These are phyloP conservation scores for Clarias fuscus DNA, from an alignment of 2,797 vertebrate genomes.

Conservation along the genomic window DNA sequence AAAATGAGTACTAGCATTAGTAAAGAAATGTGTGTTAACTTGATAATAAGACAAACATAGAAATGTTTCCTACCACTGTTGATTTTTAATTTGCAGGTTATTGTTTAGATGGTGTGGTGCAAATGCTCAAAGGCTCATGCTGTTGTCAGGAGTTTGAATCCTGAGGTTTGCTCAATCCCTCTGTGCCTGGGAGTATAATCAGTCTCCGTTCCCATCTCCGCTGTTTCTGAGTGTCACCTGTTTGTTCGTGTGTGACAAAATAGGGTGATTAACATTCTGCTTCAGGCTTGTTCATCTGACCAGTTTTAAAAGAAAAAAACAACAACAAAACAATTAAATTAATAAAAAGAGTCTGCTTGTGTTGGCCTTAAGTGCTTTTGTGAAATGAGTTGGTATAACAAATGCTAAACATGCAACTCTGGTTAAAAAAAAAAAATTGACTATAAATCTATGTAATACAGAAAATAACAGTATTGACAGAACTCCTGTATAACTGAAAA, in stretches of 20 bases:
- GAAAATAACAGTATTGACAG: neutral
- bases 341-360: neutral
- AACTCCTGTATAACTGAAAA: constrained; percentile 2
- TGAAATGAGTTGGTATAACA: neutral
- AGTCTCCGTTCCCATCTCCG: neutral
- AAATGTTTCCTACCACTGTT: neutral
- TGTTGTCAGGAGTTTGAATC: neutral
- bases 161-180: neutral
- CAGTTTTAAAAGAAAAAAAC: neutral
- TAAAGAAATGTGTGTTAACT: no score
- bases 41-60: no score
- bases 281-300: neutral
- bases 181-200: neutral
- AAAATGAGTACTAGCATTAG: no score
- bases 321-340: no score
- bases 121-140: neutral
- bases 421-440: neutral
- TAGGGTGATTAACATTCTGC: neutral
- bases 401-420: neutral
- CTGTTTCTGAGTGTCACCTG: neutral
- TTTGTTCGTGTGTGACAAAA: constrained; percentile 9
- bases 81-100: neutral
- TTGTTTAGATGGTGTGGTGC: neutral
- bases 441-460: neutral
- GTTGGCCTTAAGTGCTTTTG: neutral